A percentile compares a stretch with the other conserved stretches of the same genome.
Conservation (phyloP, 1,140 invertebrate genomes). For the Drosophila nigromelanica region DNA sequence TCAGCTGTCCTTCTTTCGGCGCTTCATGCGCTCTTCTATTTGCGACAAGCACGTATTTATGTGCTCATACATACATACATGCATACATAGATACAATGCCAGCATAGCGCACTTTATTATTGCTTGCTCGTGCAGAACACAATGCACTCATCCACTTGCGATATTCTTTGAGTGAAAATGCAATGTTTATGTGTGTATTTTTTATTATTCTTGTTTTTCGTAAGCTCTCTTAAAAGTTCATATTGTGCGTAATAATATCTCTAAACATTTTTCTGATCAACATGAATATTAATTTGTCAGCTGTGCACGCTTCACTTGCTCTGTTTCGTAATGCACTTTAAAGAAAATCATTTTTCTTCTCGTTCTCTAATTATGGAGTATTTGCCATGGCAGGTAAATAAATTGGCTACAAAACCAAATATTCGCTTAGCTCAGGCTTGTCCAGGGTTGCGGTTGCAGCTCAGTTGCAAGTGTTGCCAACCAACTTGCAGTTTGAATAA, state of each 20-base stretch:
- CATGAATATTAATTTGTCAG: conserved; percentile 14
- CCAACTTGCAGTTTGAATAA: conserved; percentile 73
- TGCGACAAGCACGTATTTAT: neutral
- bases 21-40: neutral
- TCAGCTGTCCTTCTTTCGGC: neutral
- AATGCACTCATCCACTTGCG: neutral
- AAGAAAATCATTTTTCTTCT: neutral
- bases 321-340: neutral
- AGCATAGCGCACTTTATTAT: neutral
- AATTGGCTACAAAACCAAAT: conserved; percentile 1
- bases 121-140: neutral
- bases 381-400: neutral
- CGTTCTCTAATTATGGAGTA: conserved; percentile 1
- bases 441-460: conserved; percentile 21
- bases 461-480: conserved; percentile 54
- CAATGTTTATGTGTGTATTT: neutral
- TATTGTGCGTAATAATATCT: neutral
- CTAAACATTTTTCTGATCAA: neutral
- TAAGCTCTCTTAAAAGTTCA: neutral
- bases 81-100: no score
- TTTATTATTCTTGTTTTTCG: neutral
- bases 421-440: conserved; percentile 3
- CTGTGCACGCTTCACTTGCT: neutral
- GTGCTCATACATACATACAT: neutral
- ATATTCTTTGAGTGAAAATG: neutral